Evolutionary conservation across 2,797 vertebrate genomes (phyloP).

Genomic region (Hephaestus fuliginosus): DNA sequence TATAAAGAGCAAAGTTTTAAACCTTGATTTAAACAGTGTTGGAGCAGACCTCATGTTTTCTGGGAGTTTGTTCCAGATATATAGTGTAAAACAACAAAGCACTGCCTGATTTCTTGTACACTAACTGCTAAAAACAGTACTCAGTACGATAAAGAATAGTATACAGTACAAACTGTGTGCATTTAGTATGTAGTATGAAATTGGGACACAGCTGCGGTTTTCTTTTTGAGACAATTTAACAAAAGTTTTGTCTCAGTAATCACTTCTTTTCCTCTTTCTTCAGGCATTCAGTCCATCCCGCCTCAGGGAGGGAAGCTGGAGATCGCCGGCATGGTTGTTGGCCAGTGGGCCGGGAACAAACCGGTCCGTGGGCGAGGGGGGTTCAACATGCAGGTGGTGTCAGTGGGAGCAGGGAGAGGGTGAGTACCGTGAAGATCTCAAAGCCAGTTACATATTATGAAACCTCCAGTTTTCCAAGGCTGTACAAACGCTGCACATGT

Average conservation of each 20-base stretch:
- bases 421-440: constrained; percentile 69
- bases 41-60: too few relatives aligned
- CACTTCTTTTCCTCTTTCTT: neutral
- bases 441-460: neutral
- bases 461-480: neutral
- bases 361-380: constrained; percentile 90
- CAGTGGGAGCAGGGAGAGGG: constrained; percentile 92
- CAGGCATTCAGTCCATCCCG: constrained; percentile 93
- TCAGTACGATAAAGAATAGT: neutral
- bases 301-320: constrained; percentile 95
- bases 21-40: too few relatives aligned
- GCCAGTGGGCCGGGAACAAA: constrained; percentile 95
- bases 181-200: neutral
- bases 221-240: neutral
- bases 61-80: neutral
- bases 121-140: neutral
- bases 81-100: neutral
- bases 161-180: too few relatives aligned
- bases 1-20: too few relatives aligned
- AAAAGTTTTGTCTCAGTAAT: neutral
- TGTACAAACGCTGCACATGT: neutral
- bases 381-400: constrained; percentile 95
- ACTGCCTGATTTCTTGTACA: neutral
- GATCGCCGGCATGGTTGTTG: constrained; percentile 95
- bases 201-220: neutral